Evolutionary conservation across 2,797 vertebrate genomes (phyloP), one percentile per base, ranked within the genome.

Genomic region (Cygnus olor): DNA sequence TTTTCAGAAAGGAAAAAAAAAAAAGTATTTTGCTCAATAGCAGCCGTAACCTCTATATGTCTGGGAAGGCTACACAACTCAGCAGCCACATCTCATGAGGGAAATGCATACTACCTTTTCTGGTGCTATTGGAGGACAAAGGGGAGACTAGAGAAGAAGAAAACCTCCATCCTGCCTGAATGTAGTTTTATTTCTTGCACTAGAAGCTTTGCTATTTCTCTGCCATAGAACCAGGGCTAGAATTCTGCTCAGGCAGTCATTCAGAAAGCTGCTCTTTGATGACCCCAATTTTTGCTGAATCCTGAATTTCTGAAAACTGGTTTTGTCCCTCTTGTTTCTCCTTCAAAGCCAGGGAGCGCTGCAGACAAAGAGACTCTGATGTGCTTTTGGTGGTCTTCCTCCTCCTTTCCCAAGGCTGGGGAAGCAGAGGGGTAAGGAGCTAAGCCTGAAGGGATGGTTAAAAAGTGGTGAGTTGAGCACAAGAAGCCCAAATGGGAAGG

Each of bases 181-280:
- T 81, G 63, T 80, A 17, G 11, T 89, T 92, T 92, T 89, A 54
- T 32, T 74, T 88, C 64, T 92, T 88, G 53, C 64, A 57, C 36
- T 32, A 45, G 71, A 20, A 83, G 34, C 13, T 71, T 80, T n/a
- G 20, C 36, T 1, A 0, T 78, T 78, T 16, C 57, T 0, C 1
- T 61, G 24, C 38, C 83, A 71, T 54, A 81, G 53, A 78, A 60
- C 19, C 44, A 70, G 53, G 24, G 51, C 21, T 64, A 77, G 64
- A 56, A n/a, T 81, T 93, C 45, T 80, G 13, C 45, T 45, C 4
- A 71, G 36, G 42, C 11, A 40, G 19, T 89, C 17, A 16, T 65
- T 80, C 65, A 45, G 53, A 91, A 89, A 69, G 53, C 38, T 87
- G 53, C 25, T 56, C 80, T 85, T 47, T 63, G 20, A 36, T 68